Evolutionary conservation across 2,113 vertebrate species (phyloP).

Genomic region (Shinisaurus crocodilurus): DNA sequence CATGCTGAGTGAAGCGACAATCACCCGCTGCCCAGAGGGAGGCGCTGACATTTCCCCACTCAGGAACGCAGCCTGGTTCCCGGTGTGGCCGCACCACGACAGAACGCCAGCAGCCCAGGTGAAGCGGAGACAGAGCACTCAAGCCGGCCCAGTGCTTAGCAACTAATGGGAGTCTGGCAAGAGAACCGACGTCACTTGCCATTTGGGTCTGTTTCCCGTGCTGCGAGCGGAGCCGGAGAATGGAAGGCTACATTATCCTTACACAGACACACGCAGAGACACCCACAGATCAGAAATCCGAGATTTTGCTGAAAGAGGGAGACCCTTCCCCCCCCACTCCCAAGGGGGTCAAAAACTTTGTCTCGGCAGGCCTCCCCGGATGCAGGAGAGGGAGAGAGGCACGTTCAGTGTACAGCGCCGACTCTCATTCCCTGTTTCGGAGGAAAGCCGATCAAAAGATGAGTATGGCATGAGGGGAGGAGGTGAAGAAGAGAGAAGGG

Average conservation of each 20-base stretch:
- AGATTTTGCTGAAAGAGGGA: not conserved
- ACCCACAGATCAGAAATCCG: not conserved
- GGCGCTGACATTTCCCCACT: constrained; percentile 14
- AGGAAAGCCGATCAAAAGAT: not conserved
- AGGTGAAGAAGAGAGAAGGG: not conserved
- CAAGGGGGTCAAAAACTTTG: too few relatives aligned
- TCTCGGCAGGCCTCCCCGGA: not conserved
- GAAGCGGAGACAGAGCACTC: not conserved
- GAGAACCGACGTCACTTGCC: not conserved
- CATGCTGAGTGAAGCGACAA: not conserved
- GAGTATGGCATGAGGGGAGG: not conserved
- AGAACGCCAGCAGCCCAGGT: not conserved
- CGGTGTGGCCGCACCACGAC: not conserved
- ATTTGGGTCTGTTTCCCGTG: constrained; percentile 17
- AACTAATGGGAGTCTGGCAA: fast-evolving
- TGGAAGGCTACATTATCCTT: not conserved
- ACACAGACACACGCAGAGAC: not conserved
- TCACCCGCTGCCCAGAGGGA: not conserved
- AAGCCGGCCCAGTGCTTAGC: not conserved
- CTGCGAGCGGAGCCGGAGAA: constrained; percentile 13
- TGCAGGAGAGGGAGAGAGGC: too few relatives aligned
- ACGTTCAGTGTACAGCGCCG: not conserved
- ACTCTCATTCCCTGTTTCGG: not conserved
- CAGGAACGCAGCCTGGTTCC: constrained; percentile 34
- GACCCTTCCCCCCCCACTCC: not conserved